These are phyloP conservation scores for Tillus elongatus DNA, from an alignment of 2,888 invertebrate genomes.

Conservation along the genomic window DNA sequence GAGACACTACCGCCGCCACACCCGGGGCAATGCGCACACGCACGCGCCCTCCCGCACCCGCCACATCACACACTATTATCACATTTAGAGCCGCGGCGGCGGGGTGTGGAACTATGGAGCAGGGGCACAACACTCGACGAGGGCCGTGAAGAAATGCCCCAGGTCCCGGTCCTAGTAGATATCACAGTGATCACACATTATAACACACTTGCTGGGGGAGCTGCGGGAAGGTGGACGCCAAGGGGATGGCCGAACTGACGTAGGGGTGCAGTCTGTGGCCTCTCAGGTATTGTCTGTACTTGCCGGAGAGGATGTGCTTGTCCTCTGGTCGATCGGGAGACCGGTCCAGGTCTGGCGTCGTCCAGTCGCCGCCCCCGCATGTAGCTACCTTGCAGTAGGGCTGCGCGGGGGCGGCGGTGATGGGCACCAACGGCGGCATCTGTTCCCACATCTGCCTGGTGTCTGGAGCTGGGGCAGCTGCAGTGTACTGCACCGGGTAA, in stretches of 20 bases:
- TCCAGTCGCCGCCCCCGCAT: conserved; percentile 32
- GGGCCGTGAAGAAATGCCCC: conserved; percentile 16
- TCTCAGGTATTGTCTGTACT: conserved; percentile 50
- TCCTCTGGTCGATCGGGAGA: conserved; percentile 39
- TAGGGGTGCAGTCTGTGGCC: conserved; percentile 52
- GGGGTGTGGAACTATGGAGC: conserved; percentile 16
- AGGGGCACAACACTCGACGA: too few relatives aligned
- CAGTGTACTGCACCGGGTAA: conserved; percentile 31
- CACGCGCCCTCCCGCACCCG: conserved; percentile 30
- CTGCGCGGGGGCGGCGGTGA: conserved; percentile 30
- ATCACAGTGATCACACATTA: conserved; percentile 49
- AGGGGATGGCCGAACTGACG: conserved; percentile 42
- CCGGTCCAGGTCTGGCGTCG: conserved; percentile 34
- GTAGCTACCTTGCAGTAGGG: conserved; percentile 29
- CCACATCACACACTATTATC: conserved; percentile 43
- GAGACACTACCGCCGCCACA: conserved; percentile 40
- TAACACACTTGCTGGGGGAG: conserved; percentile 52
- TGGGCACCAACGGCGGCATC: conserved; percentile 37
- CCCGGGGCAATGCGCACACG: conserved; percentile 37
- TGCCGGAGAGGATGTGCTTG: conserved; percentile 41
- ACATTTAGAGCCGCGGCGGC: conserved; percentile 36
- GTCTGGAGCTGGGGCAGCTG: conserved; percentile 27
- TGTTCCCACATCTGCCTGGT: conserved; percentile 35
- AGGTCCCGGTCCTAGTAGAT: conserved; percentile 18
- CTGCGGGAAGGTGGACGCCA: conserved; percentile 47